Percentiles rank a stretch among this genome's conserved stretches.
These are phyloP conservation scores for Sinodicranocentrus sp. DNA, from an alignment of 2,888 invertebrate genomes.

Conservation along the genomic window DNA sequence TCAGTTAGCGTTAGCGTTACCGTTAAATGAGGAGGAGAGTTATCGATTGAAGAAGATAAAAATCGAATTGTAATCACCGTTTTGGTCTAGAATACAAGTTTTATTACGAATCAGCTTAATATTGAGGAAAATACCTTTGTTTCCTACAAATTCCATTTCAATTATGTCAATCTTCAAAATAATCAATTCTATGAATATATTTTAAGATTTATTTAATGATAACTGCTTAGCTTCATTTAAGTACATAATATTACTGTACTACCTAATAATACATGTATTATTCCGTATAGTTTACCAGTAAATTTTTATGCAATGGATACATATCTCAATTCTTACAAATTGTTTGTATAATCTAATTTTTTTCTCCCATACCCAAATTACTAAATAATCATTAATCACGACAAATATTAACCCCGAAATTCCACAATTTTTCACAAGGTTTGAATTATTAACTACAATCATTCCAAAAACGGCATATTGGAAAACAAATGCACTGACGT, in stretches of 20 bases:
- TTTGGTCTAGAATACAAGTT: too few species aligned
- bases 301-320: background rate
- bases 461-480: too few species aligned
- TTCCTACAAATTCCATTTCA: constrained; percentile 13
- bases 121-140: constrained; percentile 37
- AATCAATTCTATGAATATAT: background rate
- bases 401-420: background rate
- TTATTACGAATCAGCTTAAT: constrained; percentile 35
- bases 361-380: background rate
- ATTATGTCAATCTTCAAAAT: constrained; percentile 27
- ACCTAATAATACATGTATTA: too few species aligned
- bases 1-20: too few species aligned
- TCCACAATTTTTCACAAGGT: background rate
- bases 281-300: too few species aligned
- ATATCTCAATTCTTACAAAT: background rate
- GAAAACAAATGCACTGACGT: background rate
- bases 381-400: constrained; percentile 4
- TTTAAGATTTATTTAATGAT: background rate
- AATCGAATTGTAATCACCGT: too few species aligned
- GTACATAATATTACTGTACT: too few species aligned
- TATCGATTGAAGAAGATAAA: too few species aligned
- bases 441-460: too few species aligned
- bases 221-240: background rate
- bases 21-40: too few species aligned
- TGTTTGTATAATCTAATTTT: background rate